Base-by-base conservation (phyloP, 2,113 vertebrate genomes). In the Zosterops japonicus region DNA sequence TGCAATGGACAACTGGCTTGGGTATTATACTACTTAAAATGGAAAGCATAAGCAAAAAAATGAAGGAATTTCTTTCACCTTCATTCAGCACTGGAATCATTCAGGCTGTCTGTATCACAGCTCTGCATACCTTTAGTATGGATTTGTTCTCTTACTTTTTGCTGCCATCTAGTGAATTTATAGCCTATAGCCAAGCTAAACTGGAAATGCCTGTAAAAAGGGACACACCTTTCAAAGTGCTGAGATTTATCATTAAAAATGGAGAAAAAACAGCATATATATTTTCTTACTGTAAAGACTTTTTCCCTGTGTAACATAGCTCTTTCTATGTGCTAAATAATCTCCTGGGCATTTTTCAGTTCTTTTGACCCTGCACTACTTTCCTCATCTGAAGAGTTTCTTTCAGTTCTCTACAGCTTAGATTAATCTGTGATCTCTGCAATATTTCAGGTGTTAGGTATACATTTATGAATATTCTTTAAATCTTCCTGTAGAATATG, bases 101-200 rank as follows among this genome's bases (percentile, higher is more conserved):
- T 29, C 35, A 91, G 49, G 33, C 82, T 90, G 79, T 44, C 69
- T 55, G 23, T 21, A 47, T 33, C 35, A 53, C 88, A 31, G 56
- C 67, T 33, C 9, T 41, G 49, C 14, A 5, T 28, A 10, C 17
- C 8, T 53, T 63, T 33, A 41, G 52, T 57, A n/a, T 0, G 1
- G n/a, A 74, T 81, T 80, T 74, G 24, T 94, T 98, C 70, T 28
- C 93, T 96, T 97, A 83, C 81, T 91, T 94, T 98, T 97, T 98
- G 97, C 97, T 98, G 91, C 98, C 98, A 98, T 87, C 98, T 98
- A 97, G 92, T 81, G 98, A 18, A 41, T 24, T 31, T 63, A 74
- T 39, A 55, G 39, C 64, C 74, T 41, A 36, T 24, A 59, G 35
- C 25, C 0, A 0, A 89, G 33, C 12, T 71, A 35, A 72, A 35